Percentiles rank a stretch among this genome's conserved stretches.
phyloP scores from a whole-genome alignment of 2,797 vertebrate genomes.

The Scyliorhinus canicula region DNA sequence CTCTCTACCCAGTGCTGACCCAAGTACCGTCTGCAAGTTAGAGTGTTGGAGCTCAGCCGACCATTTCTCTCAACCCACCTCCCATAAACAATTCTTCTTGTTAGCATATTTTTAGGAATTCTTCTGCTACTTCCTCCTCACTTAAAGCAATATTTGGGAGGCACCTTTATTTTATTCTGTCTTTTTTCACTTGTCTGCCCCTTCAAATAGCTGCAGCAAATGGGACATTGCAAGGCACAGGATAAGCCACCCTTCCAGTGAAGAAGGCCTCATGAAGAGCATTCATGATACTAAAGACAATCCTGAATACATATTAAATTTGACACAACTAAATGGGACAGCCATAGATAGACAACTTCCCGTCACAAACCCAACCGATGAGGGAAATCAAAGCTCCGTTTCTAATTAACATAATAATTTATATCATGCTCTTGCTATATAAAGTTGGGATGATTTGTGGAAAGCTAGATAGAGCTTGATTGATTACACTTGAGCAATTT shows the following conservation, averaged over 20 bases:
- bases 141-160: neutral
- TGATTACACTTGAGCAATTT: neutral
- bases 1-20: no score
- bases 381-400: neutral
- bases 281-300: neutral
- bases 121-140: neutral
- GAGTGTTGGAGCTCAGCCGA: neutral
- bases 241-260: neutral
- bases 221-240: neutral
- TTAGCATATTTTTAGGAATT: neutral
- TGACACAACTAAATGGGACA: neutral
- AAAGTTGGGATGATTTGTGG: neutral
- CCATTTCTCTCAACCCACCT: no score
- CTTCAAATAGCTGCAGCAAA: neutral
- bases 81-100: neutral
- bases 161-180: neutral
- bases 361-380: neutral
- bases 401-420: neutral
- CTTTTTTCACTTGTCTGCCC: neutral
- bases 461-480: neutral
- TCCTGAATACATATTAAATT: neutral
- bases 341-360: no score
- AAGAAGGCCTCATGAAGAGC: neutral
- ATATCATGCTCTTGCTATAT: neutral
- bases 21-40: neutral